phyloP scores from a whole-genome alignment of 2,797 vertebrate species.

The Botia kubotai region DNA sequence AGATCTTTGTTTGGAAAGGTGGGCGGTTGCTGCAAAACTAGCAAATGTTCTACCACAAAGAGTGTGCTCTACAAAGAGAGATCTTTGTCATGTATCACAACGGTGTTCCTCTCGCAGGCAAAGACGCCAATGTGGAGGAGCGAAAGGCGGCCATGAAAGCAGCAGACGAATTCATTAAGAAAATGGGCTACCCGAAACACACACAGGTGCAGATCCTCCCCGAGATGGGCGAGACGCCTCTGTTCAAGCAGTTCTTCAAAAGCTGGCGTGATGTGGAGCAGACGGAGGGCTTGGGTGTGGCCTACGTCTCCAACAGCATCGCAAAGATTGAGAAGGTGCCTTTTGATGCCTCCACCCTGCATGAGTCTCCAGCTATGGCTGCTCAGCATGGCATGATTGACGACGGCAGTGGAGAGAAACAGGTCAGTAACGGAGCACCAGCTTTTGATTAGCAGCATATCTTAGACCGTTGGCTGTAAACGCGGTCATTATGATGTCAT shows the following conservation, averaged over 20 bases:
- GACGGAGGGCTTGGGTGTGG: conserved; percentile 87
- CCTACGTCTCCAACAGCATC: conserved; percentile 90
- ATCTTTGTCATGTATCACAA: not conserved
- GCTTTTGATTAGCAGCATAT: not conserved
- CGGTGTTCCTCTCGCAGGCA: conserved; percentile 76
- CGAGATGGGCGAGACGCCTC: conserved; percentile 91
- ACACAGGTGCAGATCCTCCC: conserved; percentile 96
- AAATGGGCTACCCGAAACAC: conserved; percentile 93
- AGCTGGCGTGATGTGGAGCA: conserved; percentile 94
- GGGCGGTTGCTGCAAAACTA: conserved; percentile 8
- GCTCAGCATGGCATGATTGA: conserved; percentile 98
- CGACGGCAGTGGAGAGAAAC: conserved; percentile 87
- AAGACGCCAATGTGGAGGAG: conserved; percentile 90
- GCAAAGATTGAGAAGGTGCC: conserved; percentile 91
- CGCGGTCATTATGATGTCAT: not conserved
- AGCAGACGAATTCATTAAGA: conserved; percentile 93
- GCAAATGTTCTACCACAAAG: not conserved
- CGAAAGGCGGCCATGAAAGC: conserved; percentile 90
- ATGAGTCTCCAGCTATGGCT: conserved; percentile 90
- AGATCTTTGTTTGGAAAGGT: conserved; percentile 99
- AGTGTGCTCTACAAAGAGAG: not conserved
- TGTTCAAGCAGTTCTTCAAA: conserved; percentile 99
- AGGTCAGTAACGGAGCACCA: conserved; percentile 74
- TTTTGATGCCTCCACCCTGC: conserved; percentile 88
- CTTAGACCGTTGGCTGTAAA: not conserved